Base-by-base conservation (phyloP, 1,140 invertebrate species). In the Scaptodrosophila lebanonensis region DNA sequence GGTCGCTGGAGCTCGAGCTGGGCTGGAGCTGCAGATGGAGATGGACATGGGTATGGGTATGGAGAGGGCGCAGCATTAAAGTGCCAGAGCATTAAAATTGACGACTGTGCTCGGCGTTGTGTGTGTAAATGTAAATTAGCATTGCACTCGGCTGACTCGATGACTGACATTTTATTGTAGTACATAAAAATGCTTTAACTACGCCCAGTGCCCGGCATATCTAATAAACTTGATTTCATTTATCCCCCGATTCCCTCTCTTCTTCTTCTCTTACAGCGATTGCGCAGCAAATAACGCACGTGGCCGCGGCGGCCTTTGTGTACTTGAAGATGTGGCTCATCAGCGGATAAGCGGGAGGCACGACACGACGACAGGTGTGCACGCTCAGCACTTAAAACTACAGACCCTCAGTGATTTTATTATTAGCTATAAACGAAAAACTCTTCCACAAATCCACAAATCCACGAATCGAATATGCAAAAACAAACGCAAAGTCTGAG, bases 251-350 rank as follows among this genome's bases (percentile, higher is more conserved):
- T n/a, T n/a, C n/a, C n/a, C 32, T 70, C 35, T 72, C 32, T 15
- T 72, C 42, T 33, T 68, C 63, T 68, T 72, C 50, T 72, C 39
- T 77, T 84, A 49, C 83, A 85, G 83, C 67, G 56, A 54, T 85
- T 56, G 64, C 62, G 29, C 60, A 58, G 49, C 70, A 63, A 35
- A 36, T 85, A 43, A 54, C 77, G n/a, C 16, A 65, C 36, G 33
- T 63, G 61, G 73, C 47, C n/a, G 48, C 75, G 39, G 43, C 69
- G 12, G 33, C 71, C n/a, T 67, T 85, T 48, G 51, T 85, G 35
- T 66, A 83, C 50, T 40, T 85, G 16, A 72, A 66, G 49, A 63
- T 38, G 42, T 85, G 83, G 83, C 59, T 85, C 42, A 76, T 69
- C 53, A 79, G 51, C 27, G 73, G 64, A 54, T 85, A 66, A 63